phyloP scores from a whole-genome alignment of 2,888 invertebrate genomes.

The Germaria angustata region DNA sequence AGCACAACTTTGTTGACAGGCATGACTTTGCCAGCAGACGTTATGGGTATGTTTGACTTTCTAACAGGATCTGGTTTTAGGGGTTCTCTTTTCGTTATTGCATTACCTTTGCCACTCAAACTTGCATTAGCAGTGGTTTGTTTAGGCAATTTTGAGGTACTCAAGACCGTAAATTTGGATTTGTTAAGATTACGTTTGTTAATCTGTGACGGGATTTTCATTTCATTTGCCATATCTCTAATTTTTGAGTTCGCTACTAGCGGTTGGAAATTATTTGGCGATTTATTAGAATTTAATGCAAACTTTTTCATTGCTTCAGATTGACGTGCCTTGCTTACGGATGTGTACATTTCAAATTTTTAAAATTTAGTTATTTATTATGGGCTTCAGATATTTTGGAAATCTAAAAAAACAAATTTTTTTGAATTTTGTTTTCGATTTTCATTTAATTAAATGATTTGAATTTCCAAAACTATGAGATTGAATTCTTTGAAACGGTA shows the following conservation, averaged over 20 bases:
- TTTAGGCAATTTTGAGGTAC: background rate
- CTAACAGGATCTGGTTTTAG: background rate
- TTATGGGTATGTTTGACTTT: slow-evolving; percentile 3
- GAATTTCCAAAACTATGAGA: slow-evolving; percentile 10
- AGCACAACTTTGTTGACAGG: background rate
- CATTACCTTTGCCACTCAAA: background rate
- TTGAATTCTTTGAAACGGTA: background rate
- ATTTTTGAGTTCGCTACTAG: background rate
- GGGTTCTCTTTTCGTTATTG: background rate
- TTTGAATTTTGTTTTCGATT: background rate
- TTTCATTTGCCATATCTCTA: background rate
- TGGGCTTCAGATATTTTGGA: background rate
- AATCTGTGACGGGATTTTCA: background rate
- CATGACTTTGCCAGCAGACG: background rate
- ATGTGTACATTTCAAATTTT: slow-evolving; percentile 53
- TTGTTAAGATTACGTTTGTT: slow-evolving; percentile 12
- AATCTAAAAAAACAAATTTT: background rate
- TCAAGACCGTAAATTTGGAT: slow-evolving; percentile 12
- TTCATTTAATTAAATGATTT: background rate
- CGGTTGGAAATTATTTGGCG: background rate
- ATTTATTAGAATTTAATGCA: background rate
- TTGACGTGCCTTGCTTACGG: slow-evolving; percentile 32
- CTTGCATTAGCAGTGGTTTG: background rate
- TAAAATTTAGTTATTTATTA: background rate
- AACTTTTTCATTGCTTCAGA: background rate